These are phyloP conservation scores for Whitmania pigra DNA, from an alignment of 1,140 invertebrate genomes.

Conservation along the genomic window DNA sequence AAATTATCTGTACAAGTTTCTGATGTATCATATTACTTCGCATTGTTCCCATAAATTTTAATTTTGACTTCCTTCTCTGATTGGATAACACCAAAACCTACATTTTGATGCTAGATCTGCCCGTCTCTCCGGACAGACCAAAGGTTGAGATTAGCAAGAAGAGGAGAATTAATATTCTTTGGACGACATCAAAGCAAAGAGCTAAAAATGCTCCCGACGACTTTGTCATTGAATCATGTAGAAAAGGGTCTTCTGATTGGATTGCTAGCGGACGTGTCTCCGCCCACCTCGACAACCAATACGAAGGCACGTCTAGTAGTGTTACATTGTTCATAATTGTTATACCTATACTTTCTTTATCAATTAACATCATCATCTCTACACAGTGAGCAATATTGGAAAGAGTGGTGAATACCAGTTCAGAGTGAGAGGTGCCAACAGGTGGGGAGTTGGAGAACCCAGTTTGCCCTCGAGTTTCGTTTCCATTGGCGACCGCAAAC, in stretches of 20 bases:
- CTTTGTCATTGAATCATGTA: background rate
- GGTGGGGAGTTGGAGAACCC: background rate
- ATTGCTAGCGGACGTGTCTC: background rate
- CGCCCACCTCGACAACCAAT: background rate
- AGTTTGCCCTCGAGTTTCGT: conserved; percentile 10
- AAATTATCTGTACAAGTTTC: background rate
- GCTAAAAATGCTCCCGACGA: background rate
- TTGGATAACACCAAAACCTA: too few relatives aligned
- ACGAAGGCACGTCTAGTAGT: background rate
- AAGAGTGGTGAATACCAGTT: conserved; percentile 11
- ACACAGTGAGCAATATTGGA: background rate
- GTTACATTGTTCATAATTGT: background rate
- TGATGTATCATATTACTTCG: too few relatives aligned
- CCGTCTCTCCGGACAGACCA: background rate
- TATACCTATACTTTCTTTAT: background rate
- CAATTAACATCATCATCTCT: background rate
- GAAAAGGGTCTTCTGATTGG: background rate
- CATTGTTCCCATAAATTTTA: too few relatives aligned
- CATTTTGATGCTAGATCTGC: background rate
- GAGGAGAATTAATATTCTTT: background rate
- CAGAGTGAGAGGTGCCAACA: background rate
- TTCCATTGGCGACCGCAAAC: background rate
- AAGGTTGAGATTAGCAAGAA: background rate
- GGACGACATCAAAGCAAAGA: background rate
- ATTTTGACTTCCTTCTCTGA: too few relatives aligned